Base-by-base conservation (phyloP, 2,888 invertebrate genomes). In the Agrenia bidenticulata region DNA sequence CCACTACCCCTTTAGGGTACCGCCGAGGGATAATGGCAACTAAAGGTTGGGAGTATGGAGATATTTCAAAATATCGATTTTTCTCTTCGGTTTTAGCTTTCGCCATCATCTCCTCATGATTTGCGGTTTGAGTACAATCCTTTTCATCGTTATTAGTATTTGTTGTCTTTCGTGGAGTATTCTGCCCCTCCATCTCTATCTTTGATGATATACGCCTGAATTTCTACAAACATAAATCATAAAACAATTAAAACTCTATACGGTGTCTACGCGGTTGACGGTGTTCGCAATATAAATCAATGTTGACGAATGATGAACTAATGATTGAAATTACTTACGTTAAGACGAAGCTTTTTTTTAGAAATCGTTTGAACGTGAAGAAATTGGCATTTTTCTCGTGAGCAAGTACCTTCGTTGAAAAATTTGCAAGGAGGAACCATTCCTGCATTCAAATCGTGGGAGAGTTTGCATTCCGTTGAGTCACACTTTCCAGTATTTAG, bases 391-490 rank as follows among this genome's bases (percentile, higher is more conserved):
- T 66, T 54, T 39, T 61, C 65, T 45, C 65, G 45, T 15, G 63
- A 54, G 41, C 70, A 70, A 24, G 49, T 19, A 2, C 67, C 67
- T 15, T 61, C 58, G 13, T 64, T 65, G 37, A 68, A 70, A 64
- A 70, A 70, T 51, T 66, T 64, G 24, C 70, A 70, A 0, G 64
- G 61, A 21, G 67, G 65, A 61, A 70, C 62, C 60, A 61, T 61
- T 45, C 70, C 70, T 1, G 61, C 13, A 13, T 62, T 58, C 50
- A 66, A 26, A 51, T 70, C 59, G 39, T 70, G 70, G 7, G 70
- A 70, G 19, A 70, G 42, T 26, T 64, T 64, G 42, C 70, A 70
- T 1, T 65, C 65, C 15, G 24, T 27, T 37, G 32, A 37, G 11
- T 53, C 32, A 54, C 70, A 70, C 32, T 65, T 66, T 2, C 62